Percentiles rank a stretch among this genome's conserved stretches.
These are phyloP conservation scores for Aquatica leii DNA, from an alignment of 2,888 invertebrate species.

Conservation along the genomic window DNA sequence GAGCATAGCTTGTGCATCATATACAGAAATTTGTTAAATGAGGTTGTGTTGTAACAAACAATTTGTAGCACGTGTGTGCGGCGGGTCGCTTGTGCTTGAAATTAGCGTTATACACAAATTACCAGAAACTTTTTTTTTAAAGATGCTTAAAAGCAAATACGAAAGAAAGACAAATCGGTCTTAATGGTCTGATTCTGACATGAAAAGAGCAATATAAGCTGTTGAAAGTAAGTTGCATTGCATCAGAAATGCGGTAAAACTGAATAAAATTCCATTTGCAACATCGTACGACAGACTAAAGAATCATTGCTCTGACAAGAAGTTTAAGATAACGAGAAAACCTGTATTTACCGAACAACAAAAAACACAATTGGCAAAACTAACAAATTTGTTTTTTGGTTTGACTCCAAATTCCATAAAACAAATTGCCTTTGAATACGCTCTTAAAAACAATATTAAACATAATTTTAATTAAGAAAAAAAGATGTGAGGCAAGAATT, in stretches of 20 bases:
- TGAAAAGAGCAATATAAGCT: background rate
- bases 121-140: too few species aligned
- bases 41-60: too few species aligned
- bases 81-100: too few species aligned
- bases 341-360: background rate
- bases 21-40: too few species aligned
- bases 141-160: background rate
- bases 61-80: too few species aligned
- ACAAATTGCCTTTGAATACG: slow-evolving; percentile 8
- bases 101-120: too few species aligned
- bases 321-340: background rate
- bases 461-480: background rate
- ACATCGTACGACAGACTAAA: background rate
- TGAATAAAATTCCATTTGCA: background rate
- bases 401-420: slow-evolving; percentile 1
- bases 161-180: background rate
- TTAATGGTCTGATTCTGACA: background rate
- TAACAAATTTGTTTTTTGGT: background rate
- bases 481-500: slow-evolving; percentile 4
- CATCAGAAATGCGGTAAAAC: too few species aligned
- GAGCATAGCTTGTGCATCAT: too few species aligned
- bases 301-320: background rate
- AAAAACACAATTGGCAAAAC: background rate
- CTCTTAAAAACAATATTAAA: background rate
- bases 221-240: background rate